Conservation (phyloP, 2,113 vertebrate genomes). For the Chascanopsetta lugubris region DNA sequence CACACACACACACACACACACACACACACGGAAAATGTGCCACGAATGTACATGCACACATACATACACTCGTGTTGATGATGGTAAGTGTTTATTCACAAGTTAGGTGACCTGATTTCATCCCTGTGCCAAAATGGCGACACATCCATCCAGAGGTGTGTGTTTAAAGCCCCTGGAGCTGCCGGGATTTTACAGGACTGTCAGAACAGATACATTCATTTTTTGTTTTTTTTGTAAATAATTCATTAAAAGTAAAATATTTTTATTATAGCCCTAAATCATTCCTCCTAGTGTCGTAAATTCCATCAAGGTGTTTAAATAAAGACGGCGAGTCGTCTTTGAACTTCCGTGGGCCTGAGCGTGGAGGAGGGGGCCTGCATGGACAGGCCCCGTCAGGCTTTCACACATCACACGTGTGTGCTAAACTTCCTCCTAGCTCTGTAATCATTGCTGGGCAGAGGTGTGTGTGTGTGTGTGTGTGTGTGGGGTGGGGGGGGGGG, state of each 20-base stretch:
- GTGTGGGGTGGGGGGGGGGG: too few species aligned
- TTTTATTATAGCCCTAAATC: not conserved
- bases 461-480: too few species aligned
- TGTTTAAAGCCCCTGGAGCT: slow-evolving; percentile 21
- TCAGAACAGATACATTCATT: not conserved
- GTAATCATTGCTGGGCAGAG: slow-evolving; percentile 50
- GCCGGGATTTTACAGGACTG: slow-evolving; percentile 28
- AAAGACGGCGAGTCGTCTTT: slow-evolving; percentile 18
- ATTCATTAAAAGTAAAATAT: not conserved
- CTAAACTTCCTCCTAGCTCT: slow-evolving; percentile 72
- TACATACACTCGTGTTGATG: slow-evolving; percentile 46
- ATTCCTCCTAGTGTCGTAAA: not conserved
- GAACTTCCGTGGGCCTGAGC: slow-evolving; percentile 12
- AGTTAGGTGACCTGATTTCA: slow-evolving; percentile 72
- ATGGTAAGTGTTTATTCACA: slow-evolving; percentile 67
- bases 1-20: slow-evolving; percentile 7
- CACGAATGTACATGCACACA: slow-evolving; percentile 12
- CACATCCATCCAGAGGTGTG: slow-evolving; percentile 61
- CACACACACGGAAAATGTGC: slow-evolving; percentile 16
- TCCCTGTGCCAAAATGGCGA: slow-evolving; percentile 58
- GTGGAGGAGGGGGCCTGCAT: slow-evolving; percentile 7
- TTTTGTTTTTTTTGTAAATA: not conserved
- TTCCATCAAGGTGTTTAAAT: slow-evolving; percentile 6
- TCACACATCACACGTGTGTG: slow-evolving; percentile 67
- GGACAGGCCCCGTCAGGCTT: slow-evolving; percentile 54